Percentiles rank a stretch among this genome's conserved stretches.
Evolutionary conservation across 1,140 invertebrate genomes (phyloP).

Genomic region (Drosophila ohnishii): DNA sequence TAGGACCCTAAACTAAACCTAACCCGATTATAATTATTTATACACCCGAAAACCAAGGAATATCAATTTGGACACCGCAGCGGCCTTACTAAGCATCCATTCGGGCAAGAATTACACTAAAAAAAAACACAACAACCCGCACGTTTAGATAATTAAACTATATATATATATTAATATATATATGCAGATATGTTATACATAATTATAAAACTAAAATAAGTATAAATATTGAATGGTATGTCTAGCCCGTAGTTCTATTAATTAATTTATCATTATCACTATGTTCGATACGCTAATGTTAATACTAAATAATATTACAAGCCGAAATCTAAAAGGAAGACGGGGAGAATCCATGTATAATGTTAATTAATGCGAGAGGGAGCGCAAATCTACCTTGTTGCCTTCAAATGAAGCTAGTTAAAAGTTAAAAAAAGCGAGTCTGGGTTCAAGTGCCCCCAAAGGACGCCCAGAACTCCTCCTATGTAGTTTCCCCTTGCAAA

Average conservation of each 20-base stretch:
- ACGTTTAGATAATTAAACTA: slow-evolving; percentile 66
- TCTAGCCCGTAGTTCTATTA: slow-evolving; percentile 66
- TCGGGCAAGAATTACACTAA: slow-evolving; percentile 37
- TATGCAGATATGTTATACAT: slow-evolving; percentile 33
- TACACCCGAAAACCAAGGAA: slow-evolving; percentile 4
- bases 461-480: slow-evolving; percentile 39
- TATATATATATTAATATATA: slow-evolving; percentile 33
- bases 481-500: slow-evolving; percentile 29
- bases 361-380: slow-evolving; percentile 62
- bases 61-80: slow-evolving; percentile 60
- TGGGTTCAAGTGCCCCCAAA: slow-evolving; percentile 21
- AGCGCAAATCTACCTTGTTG: slow-evolving; percentile 82
- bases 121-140: slow-evolving; percentile 29
- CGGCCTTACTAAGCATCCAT: slow-evolving; percentile 63
- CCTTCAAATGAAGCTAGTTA: slow-evolving; percentile 83
- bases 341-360: slow-evolving; percentile 39
- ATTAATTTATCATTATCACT: slow-evolving; percentile 66
- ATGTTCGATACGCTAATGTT: slow-evolving; percentile 52
- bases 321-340: slow-evolving; percentile 31
- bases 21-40: slow-evolving; percentile 21
- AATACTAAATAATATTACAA: slow-evolving; percentile 39
- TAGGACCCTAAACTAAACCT: slow-evolving; percentile 26
- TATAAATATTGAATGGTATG: slow-evolving; percentile 67
- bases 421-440: slow-evolving; percentile 51
- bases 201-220: slow-evolving; percentile 33